Base-by-base conservation (phyloP, 1,140 invertebrate species). In the Procambarus virginalis region DNA sequence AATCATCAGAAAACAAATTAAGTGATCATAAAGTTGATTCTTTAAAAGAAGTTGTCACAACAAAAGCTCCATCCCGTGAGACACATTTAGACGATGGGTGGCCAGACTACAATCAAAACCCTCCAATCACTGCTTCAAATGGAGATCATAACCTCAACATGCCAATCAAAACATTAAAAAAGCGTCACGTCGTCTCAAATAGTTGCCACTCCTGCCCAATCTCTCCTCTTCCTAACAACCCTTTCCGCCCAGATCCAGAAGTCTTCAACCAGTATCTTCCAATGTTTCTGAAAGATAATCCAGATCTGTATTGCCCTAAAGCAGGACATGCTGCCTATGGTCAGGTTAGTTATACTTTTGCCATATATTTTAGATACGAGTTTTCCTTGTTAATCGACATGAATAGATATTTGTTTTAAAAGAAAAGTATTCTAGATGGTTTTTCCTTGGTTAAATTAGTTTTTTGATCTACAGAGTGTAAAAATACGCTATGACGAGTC, bases 201-300 rank as follows among this genome's bases (percentile, higher is more conserved):
- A 58, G 77, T 48, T 93, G 92, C 84, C 86, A 91, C 79, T 78
- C 80, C 9, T 92, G 93, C 75, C 75, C 79, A 55, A 92, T 92
- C 49, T 48, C 51, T 2, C 64, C 84, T n/a, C 70, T 92, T 46
- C 76, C 78, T 49, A 82, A 88, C 58, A 92, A 92, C 79, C 86
- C 84, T 68, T 89, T 84, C 45, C 83, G 93, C 10, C 94, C 94
- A 20, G 84, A 94, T 75, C 75, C 94, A 8, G 94, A 95, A 78
- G 95, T 95, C 49, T 98, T 98, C 92, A 94, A 95, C 84, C 95
- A 95, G 68, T 98, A 96, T 93, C 93, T 99, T 80, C 95, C 96
- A 8, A 97, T 95, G 93, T 99, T 98, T 93, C 94, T 99, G 6
- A 95, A 95, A 90, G 97, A 98, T 93, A 96, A 97, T 93, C 98